Evolutionary conservation across 2,113 vertebrate species (phyloP).

Genomic region (Shinisaurus crocodilurus): DNA sequence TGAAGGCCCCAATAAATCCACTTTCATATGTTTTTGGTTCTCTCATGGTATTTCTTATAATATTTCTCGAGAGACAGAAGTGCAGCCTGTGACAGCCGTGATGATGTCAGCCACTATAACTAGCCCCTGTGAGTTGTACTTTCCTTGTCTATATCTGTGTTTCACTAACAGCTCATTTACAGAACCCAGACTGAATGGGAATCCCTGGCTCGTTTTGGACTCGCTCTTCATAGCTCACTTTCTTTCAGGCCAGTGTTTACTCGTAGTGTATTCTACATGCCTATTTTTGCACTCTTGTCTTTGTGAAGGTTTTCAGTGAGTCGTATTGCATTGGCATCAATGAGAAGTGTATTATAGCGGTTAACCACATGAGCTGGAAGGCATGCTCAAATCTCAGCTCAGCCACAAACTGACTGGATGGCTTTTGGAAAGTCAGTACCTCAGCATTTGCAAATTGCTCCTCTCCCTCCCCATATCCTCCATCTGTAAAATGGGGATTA

Average conservation of each 20-base stretch:
- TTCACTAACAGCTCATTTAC: not conserved
- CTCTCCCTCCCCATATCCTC: not conserved
- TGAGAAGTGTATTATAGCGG: no score
- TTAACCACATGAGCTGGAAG: not conserved
- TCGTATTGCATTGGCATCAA: not conserved
- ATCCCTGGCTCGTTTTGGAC: not conserved
- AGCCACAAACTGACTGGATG: not conserved
- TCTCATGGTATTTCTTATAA: not conserved
- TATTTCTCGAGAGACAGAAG: not conserved
- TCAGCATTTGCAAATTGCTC: not conserved
- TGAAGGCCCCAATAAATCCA: not conserved
- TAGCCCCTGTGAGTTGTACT: not conserved
- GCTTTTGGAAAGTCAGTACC: not conserved
- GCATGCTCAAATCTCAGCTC: not conserved
- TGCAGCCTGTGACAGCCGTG: not conserved
- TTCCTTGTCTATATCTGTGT: not conserved
- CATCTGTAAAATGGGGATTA: no score
- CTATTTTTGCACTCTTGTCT: not conserved
- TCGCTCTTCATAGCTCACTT: not conserved
- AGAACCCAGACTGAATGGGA: no score
- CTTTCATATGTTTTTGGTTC: not conserved
- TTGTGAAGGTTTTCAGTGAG: not conserved
- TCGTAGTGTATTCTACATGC: not conserved
- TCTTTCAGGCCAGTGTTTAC: not conserved
- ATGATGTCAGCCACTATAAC: not conserved